Conservation (phyloP, 23 tunicate species). For the Oikopleura vanhoeffeni region DNA sequence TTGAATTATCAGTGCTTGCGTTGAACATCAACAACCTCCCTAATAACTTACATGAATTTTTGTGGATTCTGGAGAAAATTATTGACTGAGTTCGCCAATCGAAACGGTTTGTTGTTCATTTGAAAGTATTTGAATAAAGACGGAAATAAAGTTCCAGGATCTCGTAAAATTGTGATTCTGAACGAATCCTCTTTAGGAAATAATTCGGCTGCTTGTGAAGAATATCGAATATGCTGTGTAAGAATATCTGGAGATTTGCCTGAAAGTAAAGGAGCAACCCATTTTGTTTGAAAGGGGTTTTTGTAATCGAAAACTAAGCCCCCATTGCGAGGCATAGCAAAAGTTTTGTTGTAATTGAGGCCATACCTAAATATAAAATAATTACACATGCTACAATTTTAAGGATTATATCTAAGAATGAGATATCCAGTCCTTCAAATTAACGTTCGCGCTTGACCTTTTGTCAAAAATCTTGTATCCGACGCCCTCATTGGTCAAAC, state of each 20-base stretch:
- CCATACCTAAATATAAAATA: too few species aligned
- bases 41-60: neutral
- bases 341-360: neutral
- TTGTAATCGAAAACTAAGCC: neutral
- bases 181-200: neutral
- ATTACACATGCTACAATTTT: too few species aligned
- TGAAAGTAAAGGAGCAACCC: neutral
- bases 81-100: neutral
- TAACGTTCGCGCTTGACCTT: too few species aligned
- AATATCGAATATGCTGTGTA: neutral
- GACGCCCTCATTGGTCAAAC: too few species aligned
- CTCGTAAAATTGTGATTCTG: neutral
- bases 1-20: too few species aligned
- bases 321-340: neutral
- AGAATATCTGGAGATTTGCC: neutral
- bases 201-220: neutral
- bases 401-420: too few species aligned
- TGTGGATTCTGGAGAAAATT: neutral
- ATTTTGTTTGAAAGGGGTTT: neutral
- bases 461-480: too few species aligned
- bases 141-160: slow-evolving; percentile 3
- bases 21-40: too few species aligned
- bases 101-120: neutral
- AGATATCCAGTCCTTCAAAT: too few species aligned
- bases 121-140: slow-evolving; percentile 3